Base-by-base conservation (phyloP, 2,888 invertebrate species). In the Beris morrisii region DNA sequence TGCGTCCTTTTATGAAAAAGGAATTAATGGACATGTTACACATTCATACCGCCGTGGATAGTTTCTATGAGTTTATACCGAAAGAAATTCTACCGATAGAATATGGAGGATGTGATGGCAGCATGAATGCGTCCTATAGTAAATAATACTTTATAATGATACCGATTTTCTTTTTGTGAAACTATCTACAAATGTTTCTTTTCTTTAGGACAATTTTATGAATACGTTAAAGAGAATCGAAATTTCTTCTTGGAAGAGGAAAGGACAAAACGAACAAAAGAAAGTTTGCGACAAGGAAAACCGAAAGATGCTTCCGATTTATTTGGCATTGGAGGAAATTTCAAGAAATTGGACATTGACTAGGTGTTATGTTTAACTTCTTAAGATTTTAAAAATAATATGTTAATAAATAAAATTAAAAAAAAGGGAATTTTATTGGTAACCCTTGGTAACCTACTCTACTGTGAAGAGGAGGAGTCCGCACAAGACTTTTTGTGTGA, bases 1-100 rank as follows among this genome's bases (percentile, higher is more conserved):
- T 91, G 79, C 86, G 82, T 74, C 91, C 91, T 0, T 90, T 91
- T 74, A 85, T 91, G 83, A 89, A 87, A 74, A 90, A 89, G 73
- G 83, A 86, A 48, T 76, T 91, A 0, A 70, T 82, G 59, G 80
- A 81, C 44, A 77, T 84, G 54, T 73, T 87, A 5, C 79, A 82
- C 67, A 78, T 87, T 44, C 88, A 88, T 73, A 82, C 83, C 48
- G 75, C 75, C 1, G 71, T 83, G 0, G 82, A 84, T 1, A 79
- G 79, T 0, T 70, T 87, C 13, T 75, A 76, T 28, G 80, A 86
- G 71, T 82, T 78, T 69, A 77, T 90, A 4, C 84, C 87, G 0
- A 78, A 83, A 69, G 82, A 84, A 5, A 79, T 85, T 32, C 75
- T 90, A 57, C 89, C 89, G 0, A 84, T 85, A 59, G 88, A 90